A percentile compares a stretch with the other conserved stretches of the same genome.
These are phyloP conservation scores for Enteromius afrohamiltoni DNA, from an alignment of 2,797 vertebrate genomes.

Conservation along the genomic window DNA sequence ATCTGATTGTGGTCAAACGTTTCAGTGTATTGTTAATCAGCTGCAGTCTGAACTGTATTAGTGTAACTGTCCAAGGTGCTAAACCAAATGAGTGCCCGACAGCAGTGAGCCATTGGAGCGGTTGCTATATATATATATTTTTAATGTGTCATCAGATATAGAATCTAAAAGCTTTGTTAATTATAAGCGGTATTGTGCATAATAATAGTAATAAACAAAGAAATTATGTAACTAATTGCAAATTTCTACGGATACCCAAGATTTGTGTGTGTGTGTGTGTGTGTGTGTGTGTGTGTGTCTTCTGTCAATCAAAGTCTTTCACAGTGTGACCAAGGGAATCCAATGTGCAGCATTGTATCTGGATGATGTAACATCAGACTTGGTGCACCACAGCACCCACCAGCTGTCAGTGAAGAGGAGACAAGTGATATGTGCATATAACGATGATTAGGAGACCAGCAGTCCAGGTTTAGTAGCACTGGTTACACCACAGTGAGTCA, in stretches of 20 bases:
- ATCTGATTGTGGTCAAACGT: not conserved
- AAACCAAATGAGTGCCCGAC: not conserved
- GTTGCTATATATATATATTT: not conserved
- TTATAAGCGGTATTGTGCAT: not conserved
- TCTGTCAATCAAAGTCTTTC: not conserved
- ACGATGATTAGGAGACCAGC: not conserved
- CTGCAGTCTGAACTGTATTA: not conserved
- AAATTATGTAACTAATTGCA: not conserved
- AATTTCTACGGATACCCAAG: not conserved
- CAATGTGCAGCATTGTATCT: not conserved
- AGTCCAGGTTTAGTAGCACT: not conserved
- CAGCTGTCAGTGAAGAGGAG: not conserved
- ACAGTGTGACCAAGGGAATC: not conserved
- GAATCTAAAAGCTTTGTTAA: not conserved
- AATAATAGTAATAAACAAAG: too few species aligned
- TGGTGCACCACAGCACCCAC: not conserved
- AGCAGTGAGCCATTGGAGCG: not conserved
- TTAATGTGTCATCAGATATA: not conserved
- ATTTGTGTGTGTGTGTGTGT: not conserved
- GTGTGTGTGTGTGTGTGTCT: not conserved
- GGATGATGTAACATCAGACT: not conserved
- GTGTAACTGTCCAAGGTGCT: constrained; percentile 28
- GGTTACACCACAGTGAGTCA: not conserved
- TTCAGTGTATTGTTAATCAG: not conserved
- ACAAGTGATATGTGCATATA: not conserved